phyloP scores from a whole-genome alignment of 2,113 vertebrate genomes.

The Spea multiplicata region DNA sequence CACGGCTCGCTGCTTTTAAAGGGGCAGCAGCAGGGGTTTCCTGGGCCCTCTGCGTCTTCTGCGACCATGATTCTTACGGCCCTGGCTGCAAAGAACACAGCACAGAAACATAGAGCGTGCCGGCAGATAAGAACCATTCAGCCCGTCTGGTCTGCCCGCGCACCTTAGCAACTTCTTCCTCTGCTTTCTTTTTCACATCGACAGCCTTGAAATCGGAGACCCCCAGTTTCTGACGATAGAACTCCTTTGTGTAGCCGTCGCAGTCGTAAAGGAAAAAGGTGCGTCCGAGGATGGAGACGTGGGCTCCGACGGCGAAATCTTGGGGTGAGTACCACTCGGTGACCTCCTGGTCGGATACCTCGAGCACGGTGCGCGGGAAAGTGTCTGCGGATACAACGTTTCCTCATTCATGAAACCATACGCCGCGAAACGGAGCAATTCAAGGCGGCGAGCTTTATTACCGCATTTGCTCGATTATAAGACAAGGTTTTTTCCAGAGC shows the following conservation, averaged over 20 bases:
- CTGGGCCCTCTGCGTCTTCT: too few species aligned
- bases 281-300: slow-evolving; percentile 75
- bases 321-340: slow-evolving; percentile 80
- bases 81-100: too few species aligned
- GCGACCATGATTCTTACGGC: too few species aligned
- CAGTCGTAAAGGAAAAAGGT: slow-evolving; percentile 85
- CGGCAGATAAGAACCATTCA: too few species aligned
- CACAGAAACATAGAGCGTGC: too few species aligned
- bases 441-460: too few species aligned
- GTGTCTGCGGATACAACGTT: slow-evolving; percentile 59
- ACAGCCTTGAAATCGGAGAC: slow-evolving; percentile 68
- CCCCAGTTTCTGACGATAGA: slow-evolving; percentile 75
- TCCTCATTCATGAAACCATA: too few species aligned
- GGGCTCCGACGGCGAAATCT: slow-evolving; percentile 83
- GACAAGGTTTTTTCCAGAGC: too few species aligned
- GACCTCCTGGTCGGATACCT: slow-evolving; percentile 83
- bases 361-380: slow-evolving; percentile 85
- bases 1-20: too few species aligned
- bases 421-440: too few species aligned
- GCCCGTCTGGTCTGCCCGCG: slow-evolving; percentile 4
- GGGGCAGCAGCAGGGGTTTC: background rate
- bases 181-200: slow-evolving; percentile 58
- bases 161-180: slow-evolving; percentile 62
- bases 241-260: slow-evolving; percentile 81
- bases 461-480: too few species aligned